These are phyloP conservation scores for Gymnarchus niloticus DNA, from an alignment of 2,113 vertebrate species.

Conservation along the genomic window DNA sequence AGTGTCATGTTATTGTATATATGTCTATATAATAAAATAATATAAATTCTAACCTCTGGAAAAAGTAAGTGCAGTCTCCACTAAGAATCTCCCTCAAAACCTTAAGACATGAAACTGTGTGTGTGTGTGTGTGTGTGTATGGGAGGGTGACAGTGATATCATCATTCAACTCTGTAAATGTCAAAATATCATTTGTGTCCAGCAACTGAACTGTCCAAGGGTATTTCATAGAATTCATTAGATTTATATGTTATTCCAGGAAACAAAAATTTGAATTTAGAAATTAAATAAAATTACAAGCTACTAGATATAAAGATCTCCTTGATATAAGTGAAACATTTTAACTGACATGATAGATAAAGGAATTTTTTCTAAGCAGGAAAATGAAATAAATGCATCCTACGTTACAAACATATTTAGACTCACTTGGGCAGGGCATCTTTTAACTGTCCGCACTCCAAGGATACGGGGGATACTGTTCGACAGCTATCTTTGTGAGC, in stretches of 20 bases:
- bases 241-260: background rate
- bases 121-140: background rate
- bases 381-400: background rate
- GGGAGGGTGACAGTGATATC: too few relatives aligned
- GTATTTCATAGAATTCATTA: background rate
- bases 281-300: background rate
- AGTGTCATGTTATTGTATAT: background rate
- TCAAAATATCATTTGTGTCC: background rate
- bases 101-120: background rate
- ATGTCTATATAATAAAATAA: background rate
- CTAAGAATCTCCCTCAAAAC: background rate
- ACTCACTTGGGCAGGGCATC: slow-evolving; percentile 1
- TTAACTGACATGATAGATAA: background rate
- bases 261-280: background rate
- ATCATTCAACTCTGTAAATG: background rate
- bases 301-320: background rate
- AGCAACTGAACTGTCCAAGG: background rate
- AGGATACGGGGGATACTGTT: background rate
- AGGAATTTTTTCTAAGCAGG: background rate
- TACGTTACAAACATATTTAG: background rate
- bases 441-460: background rate
- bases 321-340: background rate
- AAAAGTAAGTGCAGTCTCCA: background rate
- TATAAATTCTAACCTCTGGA: too few relatives aligned
- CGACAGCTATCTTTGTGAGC: background rate